Percentiles rank a stretch among this genome's conserved stretches.
Evolutionary conservation across 1,140 invertebrate genomes (phyloP).

Genomic region (Pristionchus pacificus): DNA sequence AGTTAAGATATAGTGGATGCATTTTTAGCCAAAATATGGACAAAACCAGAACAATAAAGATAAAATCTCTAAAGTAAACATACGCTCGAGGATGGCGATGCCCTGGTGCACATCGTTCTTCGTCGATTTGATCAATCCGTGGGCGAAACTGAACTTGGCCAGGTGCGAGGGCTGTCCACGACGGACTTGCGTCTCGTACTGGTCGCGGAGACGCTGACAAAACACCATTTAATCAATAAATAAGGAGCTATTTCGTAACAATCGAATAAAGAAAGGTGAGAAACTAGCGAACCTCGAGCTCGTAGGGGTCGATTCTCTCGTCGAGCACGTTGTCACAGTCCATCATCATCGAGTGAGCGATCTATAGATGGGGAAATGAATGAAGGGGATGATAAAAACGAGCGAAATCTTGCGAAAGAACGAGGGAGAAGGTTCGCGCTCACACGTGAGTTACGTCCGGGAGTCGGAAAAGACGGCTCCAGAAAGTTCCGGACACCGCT

Average conservation of each 20-base stretch:
- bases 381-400: too few relatives aligned
- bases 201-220: constrained; percentile 40
- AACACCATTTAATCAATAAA: neutral
- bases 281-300: neutral
- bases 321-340: neutral
- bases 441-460: too few relatives aligned
- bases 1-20: too few relatives aligned
- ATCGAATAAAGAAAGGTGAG: neutral
- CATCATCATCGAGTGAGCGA: too few relatives aligned
- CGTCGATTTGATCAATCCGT: constrained; percentile 47
- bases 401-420: too few relatives aligned
- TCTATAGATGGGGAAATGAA: too few relatives aligned
- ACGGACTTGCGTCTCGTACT: constrained; percentile 38
- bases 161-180: constrained; percentile 40
- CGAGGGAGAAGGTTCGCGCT: too few relatives aligned
- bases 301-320: neutral
- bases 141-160: constrained; percentile 47
- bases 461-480: too few relatives aligned
- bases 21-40: too few relatives aligned
- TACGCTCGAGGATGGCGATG: constrained; percentile 51
- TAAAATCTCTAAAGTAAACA: too few relatives aligned
- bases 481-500: too few relatives aligned
- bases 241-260: neutral
- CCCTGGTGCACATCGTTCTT: constrained; percentile 51
- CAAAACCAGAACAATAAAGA: too few relatives aligned